Evolutionary conservation across 2,888 invertebrate species (phyloP).

Genomic region (Lasioglossum vierecki): DNA sequence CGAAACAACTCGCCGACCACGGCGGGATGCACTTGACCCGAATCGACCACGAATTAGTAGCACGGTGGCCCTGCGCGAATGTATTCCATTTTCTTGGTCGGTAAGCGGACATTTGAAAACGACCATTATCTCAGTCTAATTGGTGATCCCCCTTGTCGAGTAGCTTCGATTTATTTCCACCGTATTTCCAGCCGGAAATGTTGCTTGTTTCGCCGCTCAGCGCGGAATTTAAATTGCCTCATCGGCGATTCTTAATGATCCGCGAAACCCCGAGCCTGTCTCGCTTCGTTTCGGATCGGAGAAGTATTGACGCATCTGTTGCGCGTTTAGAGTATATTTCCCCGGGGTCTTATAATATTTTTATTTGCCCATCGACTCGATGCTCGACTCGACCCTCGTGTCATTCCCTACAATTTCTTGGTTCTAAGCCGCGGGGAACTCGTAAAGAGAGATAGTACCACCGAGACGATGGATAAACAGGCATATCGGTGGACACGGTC

Average conservation of each 20-base stretch:
- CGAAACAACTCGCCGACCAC: conserved; percentile 56
- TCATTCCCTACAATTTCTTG: background rate
- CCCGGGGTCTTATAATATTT: conserved; percentile 5
- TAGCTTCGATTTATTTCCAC: background rate
- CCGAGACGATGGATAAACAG: background rate
- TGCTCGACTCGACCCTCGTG: background rate
- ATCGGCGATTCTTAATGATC: background rate
- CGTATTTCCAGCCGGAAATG: background rate
- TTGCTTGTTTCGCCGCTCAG: background rate
- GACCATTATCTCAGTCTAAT: conserved; percentile 42
- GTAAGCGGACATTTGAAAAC: conserved; percentile 20
- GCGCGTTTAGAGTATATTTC: conserved; percentile 4
- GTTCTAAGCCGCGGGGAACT: background rate
- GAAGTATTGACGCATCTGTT: background rate
- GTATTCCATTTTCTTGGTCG: conserved; percentile 44
- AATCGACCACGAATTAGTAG: conserved; percentile 64
- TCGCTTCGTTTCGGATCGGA: background rate
- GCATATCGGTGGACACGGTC: background rate
- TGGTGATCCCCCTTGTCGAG: background rate
- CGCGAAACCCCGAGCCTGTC: background rate
- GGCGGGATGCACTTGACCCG: conserved; percentile 66
- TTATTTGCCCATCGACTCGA: background rate
- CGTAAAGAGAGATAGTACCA: background rate
- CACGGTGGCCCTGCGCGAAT: conserved; percentile 28
- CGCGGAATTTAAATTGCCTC: background rate